Evolutionary conservation across 2,113 vertebrate genomes (phyloP).

Genomic region (Pardalotus punctatus): DNA sequence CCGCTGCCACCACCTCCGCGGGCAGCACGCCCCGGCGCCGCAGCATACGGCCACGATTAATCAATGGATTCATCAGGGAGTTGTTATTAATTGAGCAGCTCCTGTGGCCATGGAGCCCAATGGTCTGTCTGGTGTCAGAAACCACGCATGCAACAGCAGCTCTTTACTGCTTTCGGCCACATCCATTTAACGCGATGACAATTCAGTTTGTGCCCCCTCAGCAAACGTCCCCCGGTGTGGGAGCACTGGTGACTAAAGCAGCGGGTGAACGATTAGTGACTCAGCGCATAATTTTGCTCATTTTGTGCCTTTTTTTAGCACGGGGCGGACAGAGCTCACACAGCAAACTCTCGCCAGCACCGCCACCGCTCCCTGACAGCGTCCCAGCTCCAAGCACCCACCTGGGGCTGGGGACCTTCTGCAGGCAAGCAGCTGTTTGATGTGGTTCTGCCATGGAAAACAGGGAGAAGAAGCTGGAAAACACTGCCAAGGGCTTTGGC

Average conservation of each 20-base stretch:
- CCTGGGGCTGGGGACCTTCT: background rate
- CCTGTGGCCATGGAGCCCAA: background rate
- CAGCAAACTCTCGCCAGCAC: background rate
- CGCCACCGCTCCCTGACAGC: background rate
- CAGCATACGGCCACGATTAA: background rate
- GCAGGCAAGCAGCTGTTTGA: background rate
- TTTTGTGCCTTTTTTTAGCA: slow-evolving; percentile 37
- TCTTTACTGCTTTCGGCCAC: background rate
- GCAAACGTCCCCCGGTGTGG: slow-evolving; percentile 29
- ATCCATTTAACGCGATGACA: background rate
- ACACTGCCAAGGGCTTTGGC: background rate
- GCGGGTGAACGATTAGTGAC: slow-evolving; percentile 55
- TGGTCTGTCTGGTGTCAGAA: background rate
- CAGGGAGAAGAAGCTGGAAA: background rate
- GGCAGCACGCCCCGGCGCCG: background rate
- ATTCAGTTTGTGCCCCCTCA: background rate
- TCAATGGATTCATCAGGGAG: background rate
- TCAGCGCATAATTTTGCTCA: slow-evolving; percentile 58
- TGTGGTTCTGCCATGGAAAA: background rate
- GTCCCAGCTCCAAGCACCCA: background rate
- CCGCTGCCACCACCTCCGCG: background rate
- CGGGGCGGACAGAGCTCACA: background rate
- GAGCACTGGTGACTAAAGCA: slow-evolving; percentile 44
- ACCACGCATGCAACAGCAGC: background rate
- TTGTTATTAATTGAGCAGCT: background rate